A percentile compares a stretch with the other conserved stretches of the same genome.
phyloP scores from a whole-genome alignment of 2,113 vertebrate species.

The Campylomormyrus numenius region DNA sequence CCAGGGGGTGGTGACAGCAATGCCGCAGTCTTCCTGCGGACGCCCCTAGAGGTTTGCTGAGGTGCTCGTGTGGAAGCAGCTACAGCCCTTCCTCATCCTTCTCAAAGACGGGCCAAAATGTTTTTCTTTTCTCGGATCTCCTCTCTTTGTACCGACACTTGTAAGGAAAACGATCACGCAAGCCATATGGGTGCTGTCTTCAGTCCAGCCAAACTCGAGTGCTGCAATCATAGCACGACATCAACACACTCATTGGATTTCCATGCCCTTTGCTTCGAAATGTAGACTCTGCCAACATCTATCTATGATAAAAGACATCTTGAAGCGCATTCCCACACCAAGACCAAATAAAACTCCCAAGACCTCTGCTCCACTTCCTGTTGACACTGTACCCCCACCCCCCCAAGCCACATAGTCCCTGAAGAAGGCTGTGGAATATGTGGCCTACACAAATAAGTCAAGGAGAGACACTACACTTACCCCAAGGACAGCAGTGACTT shows the following conservation, averaged over 20 bases:
- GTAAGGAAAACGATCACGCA: slow-evolving; percentile 25
- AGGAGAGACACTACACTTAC: not conserved
- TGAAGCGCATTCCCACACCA: slow-evolving; percentile 48
- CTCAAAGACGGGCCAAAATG: not conserved
- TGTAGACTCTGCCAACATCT: slow-evolving; percentile 27
- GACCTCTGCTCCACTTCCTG: slow-evolving; percentile 47
- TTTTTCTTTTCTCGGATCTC: not conserved
- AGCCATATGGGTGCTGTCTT: slow-evolving; percentile 34
- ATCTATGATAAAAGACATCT: slow-evolving; percentile 33
- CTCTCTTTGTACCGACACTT: not conserved
- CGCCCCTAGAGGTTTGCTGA: not conserved
- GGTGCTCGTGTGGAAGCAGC: not conserved
- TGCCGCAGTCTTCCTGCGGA: not conserved
- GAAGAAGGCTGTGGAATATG: not conserved
- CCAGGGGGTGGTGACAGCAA: not conserved
- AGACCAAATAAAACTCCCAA: slow-evolving; percentile 34
- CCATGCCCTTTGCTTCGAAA: slow-evolving; percentile 27
- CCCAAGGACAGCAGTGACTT: not conserved
- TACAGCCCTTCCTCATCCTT: not conserved
- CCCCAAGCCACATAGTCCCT: not conserved
- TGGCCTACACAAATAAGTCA: not conserved
- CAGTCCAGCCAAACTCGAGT: slow-evolving; percentile 28
- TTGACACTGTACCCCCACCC: slow-evolving; percentile 23
- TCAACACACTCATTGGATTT: not conserved
- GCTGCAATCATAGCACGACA: slow-evolving; percentile 26